phyloP scores from a whole-genome alignment of 2,113 vertebrate species.

The Oreochromis tanganicae region DNA sequence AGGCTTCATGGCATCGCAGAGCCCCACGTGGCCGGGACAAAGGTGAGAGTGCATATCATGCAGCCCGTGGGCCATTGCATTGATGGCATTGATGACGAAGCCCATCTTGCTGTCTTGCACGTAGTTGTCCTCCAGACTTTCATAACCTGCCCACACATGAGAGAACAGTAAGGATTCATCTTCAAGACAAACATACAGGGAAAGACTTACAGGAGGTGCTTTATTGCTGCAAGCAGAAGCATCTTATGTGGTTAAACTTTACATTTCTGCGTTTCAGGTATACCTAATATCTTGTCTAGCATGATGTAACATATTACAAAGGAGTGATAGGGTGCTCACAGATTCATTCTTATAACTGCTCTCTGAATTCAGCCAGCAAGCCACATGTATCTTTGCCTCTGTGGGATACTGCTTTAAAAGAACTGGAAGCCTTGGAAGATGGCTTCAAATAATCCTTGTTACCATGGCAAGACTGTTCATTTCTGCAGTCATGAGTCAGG shows the following conservation, averaged over 20 bases:
- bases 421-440: constrained; percentile 17
- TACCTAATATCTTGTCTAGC: constrained; percentile 17
- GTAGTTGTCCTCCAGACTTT: constrained; percentile 94
- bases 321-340: constrained; percentile 69
- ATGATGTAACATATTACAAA: constrained; percentile 51
- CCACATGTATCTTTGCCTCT: constrained; percentile 2
- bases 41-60: constrained; percentile 90
- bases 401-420: constrained; percentile 36
- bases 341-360: constrained; percentile 15
- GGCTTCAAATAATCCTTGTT: constrained; percentile 46
- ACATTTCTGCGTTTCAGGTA: background rate
- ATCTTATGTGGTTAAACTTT: background rate
- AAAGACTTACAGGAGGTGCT: background rate
- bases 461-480: constrained; percentile 30
- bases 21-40: constrained; percentile 81
- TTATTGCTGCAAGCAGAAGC: constrained; percentile 47
- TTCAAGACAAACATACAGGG: background rate
- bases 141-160: constrained; percentile 79
- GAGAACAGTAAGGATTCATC: background rate
- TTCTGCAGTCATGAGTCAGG: constrained; percentile 30
- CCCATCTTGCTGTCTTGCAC: constrained; percentile 99
- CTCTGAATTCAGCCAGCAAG: constrained; percentile 6
- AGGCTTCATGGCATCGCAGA: constrained; percentile 92
- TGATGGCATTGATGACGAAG: constrained; percentile 98
- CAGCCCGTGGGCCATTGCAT: constrained; percentile 95